Base-by-base conservation (phyloP, 2,888 invertebrate genomes). In the Polyommatus icarus region DNA sequence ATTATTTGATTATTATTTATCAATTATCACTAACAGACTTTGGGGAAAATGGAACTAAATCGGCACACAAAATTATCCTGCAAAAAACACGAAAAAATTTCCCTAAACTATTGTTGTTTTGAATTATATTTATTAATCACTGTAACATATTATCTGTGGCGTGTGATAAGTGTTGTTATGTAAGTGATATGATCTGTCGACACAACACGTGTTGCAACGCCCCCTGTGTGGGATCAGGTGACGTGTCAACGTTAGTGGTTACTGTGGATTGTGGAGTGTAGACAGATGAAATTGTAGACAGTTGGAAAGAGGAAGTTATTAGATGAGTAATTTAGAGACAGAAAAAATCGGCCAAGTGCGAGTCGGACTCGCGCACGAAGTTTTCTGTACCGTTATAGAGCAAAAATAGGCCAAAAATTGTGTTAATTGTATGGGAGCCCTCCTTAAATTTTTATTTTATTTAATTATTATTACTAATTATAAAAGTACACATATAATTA, bases 131-230 rank as follows among this genome's bases (percentile, higher is more conserved):
- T 1, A 24, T 24, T 24, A 24, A 67, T 67, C 29, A 5, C 24
- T 15, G 29, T 29, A 18, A 67, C 15, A 5, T 10, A 18, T 67
- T 10, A 18, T 67, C 59, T 79, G 76, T 59, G 8, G 29, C 67
- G 29, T 67, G 32, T 67, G 67, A 67, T 67, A 67, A 67, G 72
- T 61, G 50, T 79, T 18, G 77, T 78, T 61, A 24, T 29, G 67
- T 32, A 32, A 67, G 15, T 67, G 67, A 67, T 67, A 67, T 67
- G 67, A 67, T 67, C 67, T 32, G 67, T 67, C 67, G 29, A 67
- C 67, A 67, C 67, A 29, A 67, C 67, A 67, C 18, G 67, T 67
- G 67, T 67, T 67, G 32, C 29, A 67, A 67, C 67, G 67, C 67
- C 67, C 67, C 32, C 29, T 29, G 67, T 29, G 67, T 15, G 67